These are phyloP conservation scores for Orussus abietinus DNA, from an alignment of 1,140 invertebrate species.

Conservation along the genomic window DNA sequence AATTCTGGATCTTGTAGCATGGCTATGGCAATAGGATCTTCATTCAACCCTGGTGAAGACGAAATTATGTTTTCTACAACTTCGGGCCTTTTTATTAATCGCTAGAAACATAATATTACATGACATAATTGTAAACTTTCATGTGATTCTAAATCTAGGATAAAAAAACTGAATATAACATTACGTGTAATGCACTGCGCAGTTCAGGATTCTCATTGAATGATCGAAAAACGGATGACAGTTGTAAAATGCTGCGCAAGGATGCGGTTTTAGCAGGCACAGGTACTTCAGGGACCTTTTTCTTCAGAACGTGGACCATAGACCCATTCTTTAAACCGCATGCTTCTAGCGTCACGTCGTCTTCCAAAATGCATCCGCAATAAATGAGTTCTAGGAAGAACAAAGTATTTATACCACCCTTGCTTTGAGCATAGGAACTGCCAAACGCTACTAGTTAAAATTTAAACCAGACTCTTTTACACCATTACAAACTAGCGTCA, in stretches of 20 bases:
- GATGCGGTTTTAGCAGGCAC: conserved; percentile 34
- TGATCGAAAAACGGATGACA: conserved; percentile 50
- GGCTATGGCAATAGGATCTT: conserved; percentile 57
- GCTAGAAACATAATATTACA: conserved; percentile 35
- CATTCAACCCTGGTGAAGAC: conserved; percentile 50
- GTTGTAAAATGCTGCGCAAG: conserved; percentile 46
- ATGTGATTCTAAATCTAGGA: conserved; percentile 7
- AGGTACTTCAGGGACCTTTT: conserved; percentile 37
- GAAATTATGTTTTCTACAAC: conserved; percentile 57
- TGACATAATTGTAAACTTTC: conserved; percentile 9
- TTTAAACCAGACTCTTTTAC: too few relatives aligned
- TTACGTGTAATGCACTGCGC: conserved; percentile 52
- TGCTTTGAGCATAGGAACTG: neutral
- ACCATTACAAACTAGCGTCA: too few relatives aligned
- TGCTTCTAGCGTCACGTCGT: conserved; percentile 49
- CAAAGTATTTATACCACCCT: conserved; percentile 13
- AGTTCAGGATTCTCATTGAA: conserved; percentile 49
- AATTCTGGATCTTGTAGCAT: conserved; percentile 59
- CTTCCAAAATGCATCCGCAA: conserved; percentile 54
- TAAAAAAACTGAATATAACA: conserved; percentile 10
- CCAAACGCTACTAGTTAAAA: neutral
- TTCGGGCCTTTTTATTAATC: conserved; percentile 52
- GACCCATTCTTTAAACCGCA: conserved; percentile 54
- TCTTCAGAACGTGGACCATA: conserved; percentile 55
- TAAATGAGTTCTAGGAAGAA: conserved; percentile 53